Base-by-base conservation (phyloP, 2,888 invertebrate genomes). In the Ichneumon xanthorius region DNA sequence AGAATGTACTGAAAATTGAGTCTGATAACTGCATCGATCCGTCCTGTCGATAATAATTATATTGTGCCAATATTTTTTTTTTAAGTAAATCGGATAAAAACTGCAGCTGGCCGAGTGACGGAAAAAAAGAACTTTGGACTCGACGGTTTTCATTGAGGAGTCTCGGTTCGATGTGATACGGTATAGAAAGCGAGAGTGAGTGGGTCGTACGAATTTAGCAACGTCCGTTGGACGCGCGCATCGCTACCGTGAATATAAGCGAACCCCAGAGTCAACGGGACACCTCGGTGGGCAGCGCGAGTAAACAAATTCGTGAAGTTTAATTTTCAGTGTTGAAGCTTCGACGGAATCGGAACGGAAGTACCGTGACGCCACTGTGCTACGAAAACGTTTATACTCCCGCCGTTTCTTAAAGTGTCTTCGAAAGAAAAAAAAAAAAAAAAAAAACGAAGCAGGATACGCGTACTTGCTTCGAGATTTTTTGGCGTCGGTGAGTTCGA, bases 161-260 rank as follows among this genome's bases (percentile, higher is more conserved):
- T 67, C 76, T 80, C 68, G 77, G 77, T 73, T 65, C 61, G 26
- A 61, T 67, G 37, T 19, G 53, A 68, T 40, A 37, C 30, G 63
- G 33, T 48, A 63, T 16, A 63, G 61, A 76, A 70, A 84, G 53
- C 53, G 71, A 70, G 75, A 76, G 75, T 80, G 80, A 84, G 63
- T 71, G 84, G 33, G 72, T 65, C 65, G 77, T 58, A 76, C 80
- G 71, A 76, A 84, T 84, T 80, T 84, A 84, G 80, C 76, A 63
- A 55, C 79, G 63, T 30, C 63, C 75, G n/a, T 70, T 76, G 63
- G 78, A 48, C 75, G 81, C 26, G 71, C 53, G 30, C 55, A 65
- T 55, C 63, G 33, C 55, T 50, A 63, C 11, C 61, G 61, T 6
- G 63, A 33, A 33, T 33, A 63, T 33, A 30, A 63, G 33, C 33